Evolutionary conservation across 2,888 invertebrate species (phyloP).

Genomic region (Coecobrya sp.): DNA sequence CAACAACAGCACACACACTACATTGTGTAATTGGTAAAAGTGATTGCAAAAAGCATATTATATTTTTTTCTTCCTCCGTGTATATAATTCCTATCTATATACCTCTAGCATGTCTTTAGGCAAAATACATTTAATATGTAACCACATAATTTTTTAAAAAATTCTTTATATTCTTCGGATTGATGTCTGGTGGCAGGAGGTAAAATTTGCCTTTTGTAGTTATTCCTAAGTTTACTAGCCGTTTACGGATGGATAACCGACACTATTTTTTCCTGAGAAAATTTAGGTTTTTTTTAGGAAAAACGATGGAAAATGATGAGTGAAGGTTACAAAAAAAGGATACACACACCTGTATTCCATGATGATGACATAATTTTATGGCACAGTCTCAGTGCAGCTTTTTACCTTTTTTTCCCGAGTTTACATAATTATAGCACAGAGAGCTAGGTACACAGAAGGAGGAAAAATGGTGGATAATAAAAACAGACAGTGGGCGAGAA

Average conservation of each 20-base stretch:
- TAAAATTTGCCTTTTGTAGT: background rate
- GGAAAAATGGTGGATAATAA: background rate
- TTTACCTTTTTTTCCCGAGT: background rate
- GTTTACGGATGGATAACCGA: slow-evolving; percentile 70
- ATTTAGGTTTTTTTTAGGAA: slow-evolving; percentile 30
- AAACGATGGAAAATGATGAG: slow-evolving; percentile 1
- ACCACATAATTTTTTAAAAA: background rate
- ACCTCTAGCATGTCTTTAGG: slow-evolving; percentile 9
- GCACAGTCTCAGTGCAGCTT: no score
- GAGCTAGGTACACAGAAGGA: no score
- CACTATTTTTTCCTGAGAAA: slow-evolving; percentile 64
- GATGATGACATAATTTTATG: background rate
- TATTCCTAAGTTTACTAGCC: slow-evolving; percentile 11
- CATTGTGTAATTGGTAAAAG: background rate
- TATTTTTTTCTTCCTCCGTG: background rate
- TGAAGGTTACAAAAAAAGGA: slow-evolving; percentile 19
- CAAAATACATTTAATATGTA: slow-evolving; percentile 4
- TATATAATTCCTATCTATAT: background rate
- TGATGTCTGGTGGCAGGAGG: slow-evolving; percentile 39
- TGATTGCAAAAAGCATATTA: slow-evolving; percentile 14
- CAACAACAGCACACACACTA: background rate
- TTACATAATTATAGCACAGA: no score
- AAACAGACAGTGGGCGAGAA: slow-evolving; percentile 15
- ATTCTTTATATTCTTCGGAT: background rate
- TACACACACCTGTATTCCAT: background rate